These are phyloP conservation scores for Steinernema scapterisci DNA, from an alignment of 2,888 invertebrate species.

Conservation along the genomic window DNA sequence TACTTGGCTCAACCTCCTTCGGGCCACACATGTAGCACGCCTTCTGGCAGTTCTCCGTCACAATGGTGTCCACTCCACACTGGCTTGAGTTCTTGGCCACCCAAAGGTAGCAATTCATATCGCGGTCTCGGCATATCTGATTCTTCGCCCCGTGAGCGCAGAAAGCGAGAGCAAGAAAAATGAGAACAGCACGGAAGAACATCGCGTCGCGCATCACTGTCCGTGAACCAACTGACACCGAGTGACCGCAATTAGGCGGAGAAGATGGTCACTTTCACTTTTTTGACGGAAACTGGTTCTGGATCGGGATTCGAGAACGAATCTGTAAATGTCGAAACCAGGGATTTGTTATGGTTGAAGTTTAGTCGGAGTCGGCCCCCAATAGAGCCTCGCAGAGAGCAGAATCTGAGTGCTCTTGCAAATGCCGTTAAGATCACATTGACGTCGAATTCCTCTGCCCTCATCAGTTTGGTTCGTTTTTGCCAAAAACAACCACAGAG, in stretches of 20 bases:
- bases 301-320: too few species aligned
- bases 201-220: background rate
- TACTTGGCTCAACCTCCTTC: constrained; percentile 20
- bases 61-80: constrained; percentile 49
- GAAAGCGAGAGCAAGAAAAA: background rate
- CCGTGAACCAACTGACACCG: background rate
- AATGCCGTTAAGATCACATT: too few species aligned
- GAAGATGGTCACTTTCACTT: constrained; percentile 9
- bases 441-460: too few species aligned
- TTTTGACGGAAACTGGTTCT: constrained; percentile 4
- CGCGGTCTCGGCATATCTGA: constrained; percentile 50
- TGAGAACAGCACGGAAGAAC: background rate
- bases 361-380: too few species aligned
- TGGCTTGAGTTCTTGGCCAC: constrained; percentile 46
- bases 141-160: background rate
- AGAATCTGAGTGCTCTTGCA: too few species aligned
- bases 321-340: too few species aligned
- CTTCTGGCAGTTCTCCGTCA: constrained; percentile 50
- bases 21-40: constrained; percentile 54
- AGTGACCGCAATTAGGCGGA: constrained; percentile 16
- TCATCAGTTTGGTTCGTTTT: too few species aligned
- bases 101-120: constrained; percentile 62
- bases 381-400: too few species aligned
- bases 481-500: too few species aligned
- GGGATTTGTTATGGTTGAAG: too few species aligned